Evolutionary conservation across 2,113 vertebrate species (phyloP).

Genomic region (Paradisaea rubra): DNA sequence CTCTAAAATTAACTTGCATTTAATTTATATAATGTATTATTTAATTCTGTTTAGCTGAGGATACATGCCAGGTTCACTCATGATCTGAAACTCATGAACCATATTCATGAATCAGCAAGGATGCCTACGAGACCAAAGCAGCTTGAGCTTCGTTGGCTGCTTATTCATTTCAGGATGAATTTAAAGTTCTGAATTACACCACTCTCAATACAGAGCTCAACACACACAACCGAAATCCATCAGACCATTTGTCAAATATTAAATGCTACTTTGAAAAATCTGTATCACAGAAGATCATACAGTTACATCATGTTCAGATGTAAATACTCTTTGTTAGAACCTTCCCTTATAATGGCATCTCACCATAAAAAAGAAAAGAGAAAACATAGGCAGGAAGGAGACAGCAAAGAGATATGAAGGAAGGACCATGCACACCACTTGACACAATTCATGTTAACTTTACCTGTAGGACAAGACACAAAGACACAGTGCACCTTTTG

Average conservation of each 20-base stretch:
- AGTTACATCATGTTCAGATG: background rate
- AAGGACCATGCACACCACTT: background rate
- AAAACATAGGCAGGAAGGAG: background rate
- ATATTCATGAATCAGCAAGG: background rate
- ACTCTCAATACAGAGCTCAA: background rate
- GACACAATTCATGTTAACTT: background rate
- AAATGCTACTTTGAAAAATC: background rate
- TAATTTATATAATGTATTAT: background rate
- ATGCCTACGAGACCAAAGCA: background rate
- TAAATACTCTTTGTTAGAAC: background rate
- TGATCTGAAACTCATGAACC: background rate
- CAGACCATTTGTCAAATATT: background rate
- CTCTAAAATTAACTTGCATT: background rate
- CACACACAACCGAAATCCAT: background rate
- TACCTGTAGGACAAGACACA: background rate
- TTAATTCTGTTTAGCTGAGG: background rate
- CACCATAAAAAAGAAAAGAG: background rate
- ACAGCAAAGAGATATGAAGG: background rate
- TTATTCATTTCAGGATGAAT: background rate
- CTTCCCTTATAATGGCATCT: background rate
- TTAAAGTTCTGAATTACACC: background rate
- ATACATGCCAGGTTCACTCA: background rate
- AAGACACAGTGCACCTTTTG: fast-evolving
- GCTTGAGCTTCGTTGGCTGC: background rate
- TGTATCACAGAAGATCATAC: background rate